A percentile compares a stretch with the other conserved stretches of the same genome.
Evolutionary conservation across 2,797 vertebrate species (phyloP).

Genomic region (Channa striata): DNA sequence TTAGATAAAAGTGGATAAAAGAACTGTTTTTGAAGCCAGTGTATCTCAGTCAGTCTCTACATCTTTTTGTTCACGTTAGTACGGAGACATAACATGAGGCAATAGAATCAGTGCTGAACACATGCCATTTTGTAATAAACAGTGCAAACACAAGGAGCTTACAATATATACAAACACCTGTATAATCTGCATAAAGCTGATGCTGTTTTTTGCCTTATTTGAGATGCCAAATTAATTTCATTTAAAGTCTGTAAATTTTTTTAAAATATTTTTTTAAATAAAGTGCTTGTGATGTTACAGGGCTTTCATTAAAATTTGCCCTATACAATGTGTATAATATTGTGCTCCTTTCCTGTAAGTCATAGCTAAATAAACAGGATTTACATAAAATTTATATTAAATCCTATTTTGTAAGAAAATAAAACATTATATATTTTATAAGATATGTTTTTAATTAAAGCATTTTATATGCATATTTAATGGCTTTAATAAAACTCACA

Average conservation of each 20-base stretch:
- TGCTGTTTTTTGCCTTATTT: no score
- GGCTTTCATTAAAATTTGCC: constrained; percentile 38
- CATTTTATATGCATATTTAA: not conserved
- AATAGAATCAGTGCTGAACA: constrained; percentile 30
- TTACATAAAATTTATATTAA: constrained; percentile 2
- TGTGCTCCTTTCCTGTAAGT: constrained; percentile 7
- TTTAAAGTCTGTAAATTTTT: constrained; percentile 5
- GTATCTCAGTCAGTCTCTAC: constrained; percentile 37
- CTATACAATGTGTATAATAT: constrained; percentile 4
- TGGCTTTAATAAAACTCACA: not conserved
- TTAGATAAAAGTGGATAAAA: constrained; percentile 73
- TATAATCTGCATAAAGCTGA: constrained; percentile 9
- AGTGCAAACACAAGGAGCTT: constrained; percentile 24
- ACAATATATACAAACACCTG: constrained; percentile 6
- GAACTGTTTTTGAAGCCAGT: constrained; percentile 63
- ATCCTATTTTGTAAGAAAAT: constrained; percentile 2
- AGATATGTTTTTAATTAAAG: not conserved
- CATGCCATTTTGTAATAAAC: constrained; percentile 33
- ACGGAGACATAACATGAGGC: constrained; percentile 28
- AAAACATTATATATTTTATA: constrained; percentile 3
- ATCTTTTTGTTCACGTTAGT: constrained; percentile 46
- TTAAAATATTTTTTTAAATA: constrained; percentile 2
- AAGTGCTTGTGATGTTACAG: constrained; percentile 18
- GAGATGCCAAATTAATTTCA: not conserved
- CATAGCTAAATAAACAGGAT: not conserved